Conservation (phyloP, 2,888 invertebrate genomes). For the Bombylius discolor region DNA sequence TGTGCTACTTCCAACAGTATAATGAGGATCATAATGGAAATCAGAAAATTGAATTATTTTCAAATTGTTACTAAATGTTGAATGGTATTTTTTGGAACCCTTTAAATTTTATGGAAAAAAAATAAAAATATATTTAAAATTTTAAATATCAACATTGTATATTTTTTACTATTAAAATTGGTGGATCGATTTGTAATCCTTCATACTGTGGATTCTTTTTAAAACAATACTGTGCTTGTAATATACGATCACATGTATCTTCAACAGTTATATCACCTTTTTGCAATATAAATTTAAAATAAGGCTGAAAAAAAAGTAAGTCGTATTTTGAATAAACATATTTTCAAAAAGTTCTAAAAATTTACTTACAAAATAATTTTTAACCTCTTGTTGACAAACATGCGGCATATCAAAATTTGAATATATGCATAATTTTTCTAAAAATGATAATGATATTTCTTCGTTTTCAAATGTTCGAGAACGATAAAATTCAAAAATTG, state of each 20-base stretch:
- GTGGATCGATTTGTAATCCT: constrained; percentile 31
- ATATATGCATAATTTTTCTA: constrained; percentile 39
- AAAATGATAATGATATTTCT: constrained; percentile 17
- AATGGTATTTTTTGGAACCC: constrained; percentile 3
- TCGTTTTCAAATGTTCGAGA: background rate
- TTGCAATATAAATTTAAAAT: constrained; percentile 15
- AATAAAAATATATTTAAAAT: background rate
- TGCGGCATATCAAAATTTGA: constrained; percentile 40
- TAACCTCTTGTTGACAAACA: constrained; percentile 46
- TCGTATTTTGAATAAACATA: background rate
- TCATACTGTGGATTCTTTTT: constrained; percentile 39
- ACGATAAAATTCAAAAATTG: constrained; percentile 32
- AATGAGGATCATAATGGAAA: constrained; percentile 60
- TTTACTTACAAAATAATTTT: constrained; percentile 43
- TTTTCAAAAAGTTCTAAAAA: background rate
- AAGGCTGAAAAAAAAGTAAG: constrained; percentile 15
- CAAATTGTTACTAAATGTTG: constrained; percentile 22
- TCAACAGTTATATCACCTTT: constrained; percentile 36
- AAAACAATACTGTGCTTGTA: constrained; percentile 37
- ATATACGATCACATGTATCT: constrained; percentile 43
- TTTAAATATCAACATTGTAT: background rate
- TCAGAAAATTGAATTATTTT: constrained; percentile 60
- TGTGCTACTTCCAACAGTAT: constrained; percentile 49
- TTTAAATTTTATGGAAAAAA: background rate
- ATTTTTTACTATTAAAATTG: constrained; percentile 9